Evolutionary conservation across 2,888 invertebrate genomes (phyloP).

Genomic region (Perithous albicinctus): DNA sequence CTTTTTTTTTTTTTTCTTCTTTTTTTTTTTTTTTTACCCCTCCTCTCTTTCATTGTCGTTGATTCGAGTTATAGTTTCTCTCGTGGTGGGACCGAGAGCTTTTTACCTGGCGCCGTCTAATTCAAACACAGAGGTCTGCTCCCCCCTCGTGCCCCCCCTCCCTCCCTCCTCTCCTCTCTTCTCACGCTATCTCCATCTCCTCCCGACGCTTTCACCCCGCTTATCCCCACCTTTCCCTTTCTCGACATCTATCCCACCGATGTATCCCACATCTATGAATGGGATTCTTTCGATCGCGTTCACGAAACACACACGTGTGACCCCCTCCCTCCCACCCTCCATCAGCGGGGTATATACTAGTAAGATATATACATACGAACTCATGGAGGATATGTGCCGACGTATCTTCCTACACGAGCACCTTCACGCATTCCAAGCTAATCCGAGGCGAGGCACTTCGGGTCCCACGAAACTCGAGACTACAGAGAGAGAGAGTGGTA

Average conservation of each 20-base stretch:
- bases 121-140: conserved; percentile 70
- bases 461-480: conserved; percentile 78
- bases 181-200: conserved; percentile 60
- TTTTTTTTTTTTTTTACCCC: conserved; percentile 18
- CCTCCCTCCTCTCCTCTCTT: conserved; percentile 44
- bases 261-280: conserved; percentile 78
- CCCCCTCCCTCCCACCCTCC: conserved; percentile 30
- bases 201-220: conserved; percentile 59
- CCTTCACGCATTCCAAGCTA: conserved; percentile 81
- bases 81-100: conserved; percentile 67
- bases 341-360: conserved; percentile 22
- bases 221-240: conserved; percentile 55
- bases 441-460: conserved; percentile 71
- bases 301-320: conserved; percentile 55
- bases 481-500: neutral
- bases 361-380: conserved; percentile 14
- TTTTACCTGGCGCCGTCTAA: conserved; percentile 78
- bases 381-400: conserved; percentile 25
- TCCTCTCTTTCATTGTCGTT: conserved; percentile 33
- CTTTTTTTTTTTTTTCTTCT: conserved; percentile 21
- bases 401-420: conserved; percentile 66
- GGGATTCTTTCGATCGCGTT: conserved; percentile 78
- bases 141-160: conserved; percentile 32
- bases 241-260: conserved; percentile 63
- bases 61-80: conserved; percentile 36